Evolutionary conservation across 1,140 invertebrate genomes (phyloP).

Genomic region (Fopius arisanus): DNA sequence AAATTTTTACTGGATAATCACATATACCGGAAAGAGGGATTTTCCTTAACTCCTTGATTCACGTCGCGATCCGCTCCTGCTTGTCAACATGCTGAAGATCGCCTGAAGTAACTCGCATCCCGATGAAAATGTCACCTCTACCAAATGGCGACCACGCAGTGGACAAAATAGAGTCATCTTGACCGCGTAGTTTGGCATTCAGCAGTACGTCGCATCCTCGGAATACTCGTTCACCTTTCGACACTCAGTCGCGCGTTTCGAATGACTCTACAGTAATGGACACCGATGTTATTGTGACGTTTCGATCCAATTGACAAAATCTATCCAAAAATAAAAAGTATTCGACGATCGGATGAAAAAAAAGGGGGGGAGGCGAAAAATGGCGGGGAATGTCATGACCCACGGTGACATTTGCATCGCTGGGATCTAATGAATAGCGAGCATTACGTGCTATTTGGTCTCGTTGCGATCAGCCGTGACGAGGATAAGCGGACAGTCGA

Average conservation of each 20-base stretch:
- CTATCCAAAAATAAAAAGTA: neutral
- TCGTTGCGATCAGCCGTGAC: constrained; percentile 46
- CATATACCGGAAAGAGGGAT: too few relatives aligned
- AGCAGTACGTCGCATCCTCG: neutral
- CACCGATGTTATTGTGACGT: neutral
- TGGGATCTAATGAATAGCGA: constrained; percentile 57
- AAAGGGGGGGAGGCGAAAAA: constrained; percentile 20
- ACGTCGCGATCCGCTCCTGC: too few relatives aligned
- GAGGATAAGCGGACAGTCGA: constrained; percentile 20
- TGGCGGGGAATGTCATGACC: constrained; percentile 53
- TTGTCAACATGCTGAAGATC: too few relatives aligned
- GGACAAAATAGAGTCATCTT: constrained; percentile 6
- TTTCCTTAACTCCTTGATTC: too few relatives aligned
- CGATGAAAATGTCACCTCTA: neutral
- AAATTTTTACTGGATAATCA: too few relatives aligned
- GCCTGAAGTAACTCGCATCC: too few relatives aligned
- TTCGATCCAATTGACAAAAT: neutral
- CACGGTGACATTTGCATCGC: constrained; percentile 53
- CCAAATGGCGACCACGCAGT: neutral
- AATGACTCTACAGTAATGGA: neutral
- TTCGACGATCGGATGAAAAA: neutral
- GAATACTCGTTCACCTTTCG: neutral
- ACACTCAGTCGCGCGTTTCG: neutral
- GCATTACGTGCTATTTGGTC: constrained; percentile 57
- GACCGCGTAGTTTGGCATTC: constrained; percentile 8